Base-by-base conservation (phyloP, 2,797 vertebrate species). In the Anolis apletophallus region DNA sequence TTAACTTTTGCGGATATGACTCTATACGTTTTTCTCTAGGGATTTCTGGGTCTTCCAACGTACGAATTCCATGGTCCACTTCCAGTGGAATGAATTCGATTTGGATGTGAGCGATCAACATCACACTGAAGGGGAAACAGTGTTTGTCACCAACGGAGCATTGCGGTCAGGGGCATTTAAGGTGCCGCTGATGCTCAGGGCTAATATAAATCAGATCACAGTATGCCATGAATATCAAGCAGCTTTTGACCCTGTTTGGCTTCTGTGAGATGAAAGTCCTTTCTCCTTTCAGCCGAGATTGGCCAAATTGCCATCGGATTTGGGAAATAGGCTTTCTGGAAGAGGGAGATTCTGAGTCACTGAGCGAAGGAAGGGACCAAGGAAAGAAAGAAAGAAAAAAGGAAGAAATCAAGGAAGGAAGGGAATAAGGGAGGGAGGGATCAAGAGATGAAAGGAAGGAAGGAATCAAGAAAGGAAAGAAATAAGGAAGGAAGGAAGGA, bases 141-240 rank as follows among this genome's bases (percentile, higher is more conserved):
- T 6, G 32, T 10, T 69, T 71, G 67, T 46, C n/a, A 12, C 16
- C 46, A 26, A 71, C 14, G 46, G 29, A 59, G 75, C 67, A 23
- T 59, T 59, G 84, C 34, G 5, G 75, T 32, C 57, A 59, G 67
- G 76, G 75, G 64, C 76, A 71, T 85, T 71, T 79, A 59, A 72
- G 75, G 75, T 79, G 52, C 75, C 3, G 13, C 6, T 12, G 17
- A 52, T 17, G 69, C 69, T 85, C 67, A 9, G 72, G 52, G 76
- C 84, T 85, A 40, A 46, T 71, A 46, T n/a, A 85, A 79, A 79
- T 85, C 84, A 79, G 52, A 71, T 72, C 12, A n/a, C 75, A 71
- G 84, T 29, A 46, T 78, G 64, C 23, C 67, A 59, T 85, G 75
- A 85, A 85, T 85, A 78, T 23, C 64, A 59, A 57, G 57, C 52